Evolutionary conservation across 2,888 invertebrate species (phyloP), one percentile per base, ranked within the genome.

Genomic region (Heliconius cydno): DNA sequence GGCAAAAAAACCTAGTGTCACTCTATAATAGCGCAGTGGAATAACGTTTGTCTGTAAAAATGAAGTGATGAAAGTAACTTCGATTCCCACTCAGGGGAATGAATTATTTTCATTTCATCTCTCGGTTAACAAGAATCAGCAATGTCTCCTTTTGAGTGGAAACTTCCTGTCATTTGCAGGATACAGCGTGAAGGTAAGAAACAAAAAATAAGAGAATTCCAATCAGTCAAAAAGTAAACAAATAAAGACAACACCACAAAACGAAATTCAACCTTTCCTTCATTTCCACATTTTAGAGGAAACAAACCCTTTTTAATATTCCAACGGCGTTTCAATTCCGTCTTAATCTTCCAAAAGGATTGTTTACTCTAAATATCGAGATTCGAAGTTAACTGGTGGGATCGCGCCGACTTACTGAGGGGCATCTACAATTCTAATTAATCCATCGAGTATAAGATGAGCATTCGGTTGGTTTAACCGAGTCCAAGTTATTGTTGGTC

Each of bases 391-490:
- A 93, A 93, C 92, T 92, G 89, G 89, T 83, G 87, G 90, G 92
- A 90, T 92, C 88, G 86, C 84, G 85, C 84, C 87, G 90, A 87
- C 90, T 92, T 90, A 88, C 80, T 79, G 87, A 82, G 85, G 86
- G 87, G 90, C 90, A 93, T 94, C 93, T 94, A 91, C 94, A 94
- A 94, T 93, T 94, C 90, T 92, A 94, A 94, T 94, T 92, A 93
- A 93, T 92, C 92, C 88, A 85, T 85, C 85, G 87, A 89, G 88
- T 89, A 89, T 88, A 90, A 92, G 92, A 92, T 89, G 90, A 89
- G 87, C 90, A 89, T 89, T 90, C 85, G 86, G 86, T 90, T 90
- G 89, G 89, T 90, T 84, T 87, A 87, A 89, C 88, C 88, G 89
- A 91, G 87, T 87, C 89, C 86, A 87, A 84, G 86, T 89, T 86